These are phyloP conservation scores for Eptatretus atami DNA, from an alignment of 2,797 vertebrate species.

Conservation along the genomic window DNA sequence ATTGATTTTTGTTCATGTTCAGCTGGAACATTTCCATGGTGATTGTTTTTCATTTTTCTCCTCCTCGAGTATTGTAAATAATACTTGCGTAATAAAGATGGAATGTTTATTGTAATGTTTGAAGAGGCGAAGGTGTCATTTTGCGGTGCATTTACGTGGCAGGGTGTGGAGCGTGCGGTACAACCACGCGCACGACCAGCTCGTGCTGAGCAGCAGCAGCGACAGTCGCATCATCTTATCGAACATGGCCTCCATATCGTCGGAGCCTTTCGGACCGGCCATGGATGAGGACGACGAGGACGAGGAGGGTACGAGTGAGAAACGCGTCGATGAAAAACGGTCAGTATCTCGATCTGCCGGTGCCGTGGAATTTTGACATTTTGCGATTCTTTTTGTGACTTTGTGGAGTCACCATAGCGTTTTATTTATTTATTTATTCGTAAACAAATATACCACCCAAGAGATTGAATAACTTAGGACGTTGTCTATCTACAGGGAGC, in stretches of 20 bases:
- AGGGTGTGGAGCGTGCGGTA: constrained; percentile 97
- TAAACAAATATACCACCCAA: no score
- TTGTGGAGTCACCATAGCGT: no score
- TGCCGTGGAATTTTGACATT: no score
- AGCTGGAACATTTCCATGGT: no score
- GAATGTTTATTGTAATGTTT: no score
- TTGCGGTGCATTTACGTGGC: constrained; percentile 6
- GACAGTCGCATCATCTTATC: constrained; percentile 91
- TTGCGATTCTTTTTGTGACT: no score
- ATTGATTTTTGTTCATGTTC: no score
- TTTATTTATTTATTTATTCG: no score
- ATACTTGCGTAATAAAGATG: no score
- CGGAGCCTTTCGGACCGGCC: constrained; percentile 76
- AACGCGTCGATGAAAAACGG: background rate
- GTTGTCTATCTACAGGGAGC: constrained; percentile 34
- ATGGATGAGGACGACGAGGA: constrained; percentile 88
- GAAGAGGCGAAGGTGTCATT: background rate
- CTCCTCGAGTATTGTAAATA: no score
- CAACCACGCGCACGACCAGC: constrained; percentile 87
- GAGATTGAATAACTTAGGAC: background rate
- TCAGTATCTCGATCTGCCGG: no score
- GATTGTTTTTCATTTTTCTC: no score
- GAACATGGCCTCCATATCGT: constrained; percentile 98
- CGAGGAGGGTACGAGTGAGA: constrained; percentile 40
- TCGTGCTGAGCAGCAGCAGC: constrained; percentile 77